Percentiles rank a stretch among this genome's conserved stretches.
These are phyloP conservation scores for Barbus barbus DNA, from an alignment of 2,113 vertebrate genomes.

Conservation along the genomic window DNA sequence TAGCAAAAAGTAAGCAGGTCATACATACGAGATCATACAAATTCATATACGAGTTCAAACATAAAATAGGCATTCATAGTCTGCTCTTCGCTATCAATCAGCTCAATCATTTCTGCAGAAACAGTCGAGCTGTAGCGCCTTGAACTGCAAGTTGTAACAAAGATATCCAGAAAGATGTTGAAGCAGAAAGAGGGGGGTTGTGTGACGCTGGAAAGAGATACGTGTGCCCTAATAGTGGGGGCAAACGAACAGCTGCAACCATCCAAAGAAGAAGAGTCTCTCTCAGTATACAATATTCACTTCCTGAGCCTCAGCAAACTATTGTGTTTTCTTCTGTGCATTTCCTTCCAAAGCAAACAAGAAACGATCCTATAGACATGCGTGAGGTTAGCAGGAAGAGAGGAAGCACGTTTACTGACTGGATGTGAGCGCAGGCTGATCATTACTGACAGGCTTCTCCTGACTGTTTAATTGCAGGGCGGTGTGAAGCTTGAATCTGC, in stretches of 20 bases:
- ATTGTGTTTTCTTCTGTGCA: not conserved
- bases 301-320: not conserved
- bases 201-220: slow-evolving; percentile 2
- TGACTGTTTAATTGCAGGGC: slow-evolving; percentile 61
- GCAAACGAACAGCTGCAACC: not conserved
- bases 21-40: no score
- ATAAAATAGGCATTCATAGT: no score
- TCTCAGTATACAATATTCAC: not conserved
- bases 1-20: no score
- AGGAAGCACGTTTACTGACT: not conserved
- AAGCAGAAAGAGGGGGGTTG: slow-evolving; percentile 6
- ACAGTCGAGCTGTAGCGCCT: not conserved
- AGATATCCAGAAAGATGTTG: not conserved
- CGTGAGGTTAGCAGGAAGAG: not conserved
- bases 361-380: not conserved
- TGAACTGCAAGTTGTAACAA: not conserved
- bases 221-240: not conserved
- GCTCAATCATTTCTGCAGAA: not conserved
- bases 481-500: slow-evolving; percentile 50
- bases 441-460: slow-evolving; percentile 51
- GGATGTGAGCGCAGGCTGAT: not conserved
- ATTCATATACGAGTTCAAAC: no score
- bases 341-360: not conserved
- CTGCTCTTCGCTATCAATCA: not conserved
- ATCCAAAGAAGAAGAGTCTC: not conserved